Evolutionary conservation across 2,113 vertebrate genomes (phyloP), one percentile per base, ranked within the genome.

Genomic region (Turnix velox): DNA sequence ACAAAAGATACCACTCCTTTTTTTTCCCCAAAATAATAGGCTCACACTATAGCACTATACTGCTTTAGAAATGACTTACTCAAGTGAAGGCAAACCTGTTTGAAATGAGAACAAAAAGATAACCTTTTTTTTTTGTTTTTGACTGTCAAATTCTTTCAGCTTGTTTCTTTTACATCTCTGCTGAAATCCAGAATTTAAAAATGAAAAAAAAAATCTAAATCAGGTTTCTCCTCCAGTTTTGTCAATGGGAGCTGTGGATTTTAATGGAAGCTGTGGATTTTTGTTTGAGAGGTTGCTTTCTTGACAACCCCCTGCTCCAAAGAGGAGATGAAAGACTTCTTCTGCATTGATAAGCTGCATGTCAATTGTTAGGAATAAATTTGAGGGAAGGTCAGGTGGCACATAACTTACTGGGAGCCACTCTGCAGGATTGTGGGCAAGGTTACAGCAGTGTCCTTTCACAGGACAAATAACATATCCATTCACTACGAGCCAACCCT

Each of bases 381-480:
- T 91, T 87, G 66, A 71, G 67, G 66, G 63, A 88, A 90, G 33
- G 33, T 69, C 91, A 85, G 84, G 55, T 49, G 68, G 80, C 72
- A 87, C 55, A 75, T 73, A 86, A 84, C 86, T 96, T 93, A 85
- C 37, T 46, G 66, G 71, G 92, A 93, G 76, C 62, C 84, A 91
- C 77, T 92, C 84, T 59, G 81, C 88, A 83, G 84, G 88, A 94
- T 22, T 95, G 89, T 81, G 84, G 81, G 77, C 81, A 78, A 94
- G 91, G 91, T 94, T 95, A 87, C 42, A 77, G 84, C 31, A 62
- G 85, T 39, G 91, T 85, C 92, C 91, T 95, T 91, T 93, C 76
- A 87, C 81, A 85, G 88, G 87, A 94, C 80, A 95, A 93, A 93
- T 73, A 95, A 93, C 65, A 78, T 62, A 93, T 69, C 84, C 84